A percentile compares a stretch with the other conserved stretches of the same genome.
Evolutionary conservation across 2,888 invertebrate species (phyloP).

Genomic region (Xestia ashworthii): DNA sequence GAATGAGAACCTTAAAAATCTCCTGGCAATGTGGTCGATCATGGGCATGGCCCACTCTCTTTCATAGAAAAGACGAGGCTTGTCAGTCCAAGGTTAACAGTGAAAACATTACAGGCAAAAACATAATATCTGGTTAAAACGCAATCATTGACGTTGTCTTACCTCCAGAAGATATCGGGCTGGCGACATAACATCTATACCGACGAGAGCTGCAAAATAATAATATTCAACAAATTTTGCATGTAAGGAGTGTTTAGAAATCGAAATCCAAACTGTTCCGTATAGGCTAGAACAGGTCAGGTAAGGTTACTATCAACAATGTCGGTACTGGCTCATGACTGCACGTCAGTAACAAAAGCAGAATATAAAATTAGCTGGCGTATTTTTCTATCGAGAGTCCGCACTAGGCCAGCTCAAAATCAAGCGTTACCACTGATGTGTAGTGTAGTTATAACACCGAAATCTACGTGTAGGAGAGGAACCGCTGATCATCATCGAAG

Average conservation of each 20-base stretch:
- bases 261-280: background rate
- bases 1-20: background rate
- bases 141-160: slow-evolving; percentile 40
- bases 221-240: background rate
- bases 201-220: slow-evolving; percentile 54
- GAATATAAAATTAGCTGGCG: background rate
- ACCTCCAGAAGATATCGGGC: slow-evolving; percentile 82
- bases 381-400: background rate
- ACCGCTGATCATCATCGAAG: background rate
- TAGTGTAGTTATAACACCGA: background rate
- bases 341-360: background rate
- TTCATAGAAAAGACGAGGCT: background rate
- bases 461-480: background rate
- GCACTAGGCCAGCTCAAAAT: background rate
- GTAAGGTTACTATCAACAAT: background rate
- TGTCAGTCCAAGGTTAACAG: background rate
- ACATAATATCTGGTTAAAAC: background rate
- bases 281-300: background rate
- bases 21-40: background rate
- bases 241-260: background rate
- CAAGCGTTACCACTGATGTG: background rate
- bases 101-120: background rate
- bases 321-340: background rate
- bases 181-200: slow-evolving; percentile 75
- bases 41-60: background rate